Percentiles rank a stretch among this genome's conserved stretches.
phyloP scores from a whole-genome alignment of 2,797 vertebrate species.

The Bradypodion pumilum region DNA sequence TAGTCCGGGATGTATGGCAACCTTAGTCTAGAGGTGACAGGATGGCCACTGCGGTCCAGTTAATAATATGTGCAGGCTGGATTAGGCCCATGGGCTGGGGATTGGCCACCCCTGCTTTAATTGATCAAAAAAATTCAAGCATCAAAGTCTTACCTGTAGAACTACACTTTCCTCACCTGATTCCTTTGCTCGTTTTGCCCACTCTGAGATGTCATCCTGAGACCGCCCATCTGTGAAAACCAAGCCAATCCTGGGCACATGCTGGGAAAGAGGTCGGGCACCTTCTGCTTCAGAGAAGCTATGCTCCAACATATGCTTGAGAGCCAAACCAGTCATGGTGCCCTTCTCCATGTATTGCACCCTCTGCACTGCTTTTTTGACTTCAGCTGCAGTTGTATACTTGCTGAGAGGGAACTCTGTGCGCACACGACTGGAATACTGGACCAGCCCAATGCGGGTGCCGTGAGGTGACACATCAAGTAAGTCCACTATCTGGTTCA shows the following conservation, averaged over 20 bases:
- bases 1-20: too few species aligned
- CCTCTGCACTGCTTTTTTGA: conserved; percentile 91
- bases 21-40: too few species aligned
- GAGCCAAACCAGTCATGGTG: conserved; percentile 94
- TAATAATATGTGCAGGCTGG: too few species aligned
- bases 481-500: conserved; percentile 92
- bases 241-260: conserved; percentile 87
- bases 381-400: conserved; percentile 85
- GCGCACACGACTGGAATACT: conserved; percentile 94
- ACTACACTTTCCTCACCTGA: conserved; percentile 76
- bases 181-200: conserved; percentile 90
- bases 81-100: too few species aligned
- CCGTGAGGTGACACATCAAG: conserved; percentile 89
- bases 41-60: too few species aligned
- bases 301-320: conserved; percentile 95
- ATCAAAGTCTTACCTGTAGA: neutral
- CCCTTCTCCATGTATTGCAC: conserved; percentile 98
- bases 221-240: conserved; percentile 97
- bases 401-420: conserved; percentile 93
- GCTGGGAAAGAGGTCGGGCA: conserved; percentile 81
- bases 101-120: too few species aligned
- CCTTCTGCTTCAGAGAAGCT: conserved; percentile 93
- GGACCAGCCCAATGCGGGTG: conserved; percentile 90
- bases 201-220: conserved; percentile 94
- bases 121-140: neutral